Base-by-base conservation (phyloP, 2,113 vertebrate genomes). In the Emberiza fucata region DNA sequence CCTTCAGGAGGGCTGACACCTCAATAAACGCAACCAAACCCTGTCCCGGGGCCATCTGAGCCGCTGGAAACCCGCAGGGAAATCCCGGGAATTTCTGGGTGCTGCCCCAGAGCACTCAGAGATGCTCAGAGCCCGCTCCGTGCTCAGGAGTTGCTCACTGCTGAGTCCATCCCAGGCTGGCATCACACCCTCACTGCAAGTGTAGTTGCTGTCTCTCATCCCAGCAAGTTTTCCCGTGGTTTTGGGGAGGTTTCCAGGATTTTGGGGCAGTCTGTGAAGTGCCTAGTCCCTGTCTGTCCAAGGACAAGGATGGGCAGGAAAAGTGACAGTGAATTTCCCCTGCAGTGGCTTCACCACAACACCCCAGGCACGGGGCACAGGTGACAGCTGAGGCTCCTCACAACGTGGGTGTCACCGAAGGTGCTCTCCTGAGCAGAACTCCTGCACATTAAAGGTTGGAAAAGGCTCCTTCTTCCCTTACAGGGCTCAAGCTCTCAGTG, bases 361-460 rank as follows among this genome's bases (percentile, higher is more conserved):
- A 16, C 14, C 33, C 35, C 1, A 0, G 13, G n/a, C 21, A 29
- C 24, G 17, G n/a, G 29, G 39, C 50, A 18, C 56, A 65, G 23
- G 37, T 29, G 60, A 17, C 31, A 48, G 35, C 63, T 40, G 68
- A 86, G n/a, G 27, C 47, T 61, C 61, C 61, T 25, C 39, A 13
- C 22, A 1, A 9, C 0, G 0, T 0, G 2, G 5, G 5, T 51
- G 40, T 35, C 71, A 13, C 37, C 12, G 50, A 29, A 35, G 11
- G n/a, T 8, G 15, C 65, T 66, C 27, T 27, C 25, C 50, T 8
- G n/a, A 39, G 83, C 70, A 71, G 40, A 42, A 8, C 20, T 42
- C 50, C 54, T 65, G 31, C 0, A 0, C 3, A 6, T 28, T 35
- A 63, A 35, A 22, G 42, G 31, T 4, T 45, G 63, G 16, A 20